A percentile compares a stretch with the other conserved stretches of the same genome.
Conservation (phyloP, 2,113 vertebrate species). For the Lichenostomus cassidix region DNA sequence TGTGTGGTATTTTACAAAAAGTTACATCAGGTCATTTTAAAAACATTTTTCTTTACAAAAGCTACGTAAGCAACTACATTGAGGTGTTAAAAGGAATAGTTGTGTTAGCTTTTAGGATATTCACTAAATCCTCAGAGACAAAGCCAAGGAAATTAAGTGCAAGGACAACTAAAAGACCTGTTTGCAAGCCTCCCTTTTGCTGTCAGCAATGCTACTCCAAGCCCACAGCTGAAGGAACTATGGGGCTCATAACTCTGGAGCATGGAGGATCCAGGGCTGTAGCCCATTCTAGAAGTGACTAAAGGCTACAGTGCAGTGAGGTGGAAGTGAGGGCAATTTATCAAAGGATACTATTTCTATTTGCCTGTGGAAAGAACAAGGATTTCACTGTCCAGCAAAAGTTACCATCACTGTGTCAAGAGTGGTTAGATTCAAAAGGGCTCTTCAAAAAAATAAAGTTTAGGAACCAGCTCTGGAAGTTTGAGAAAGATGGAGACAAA, state of each 20-base stretch:
- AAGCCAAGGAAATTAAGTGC: not conserved
- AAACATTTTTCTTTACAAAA: conserved; percentile 55
- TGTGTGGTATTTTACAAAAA: conserved; percentile 43
- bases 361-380: not conserved
- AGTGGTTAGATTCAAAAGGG: not conserved
- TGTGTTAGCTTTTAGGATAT: not conserved
- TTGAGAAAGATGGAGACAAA: not conserved
- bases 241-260: rapidly evolving
- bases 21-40: not conserved
- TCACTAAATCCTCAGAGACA: not conserved
- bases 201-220: not conserved
- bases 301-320: not conserved
- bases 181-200: not conserved
- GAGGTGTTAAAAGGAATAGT: not conserved
- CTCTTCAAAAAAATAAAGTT: not conserved
- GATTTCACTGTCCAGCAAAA: not conserved
- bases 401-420: not conserved
- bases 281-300: rapidly evolving
- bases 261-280: rapidly evolving
- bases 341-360: not conserved
- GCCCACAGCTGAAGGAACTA: not conserved
- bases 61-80: not conserved
- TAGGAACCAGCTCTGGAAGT: not conserved
- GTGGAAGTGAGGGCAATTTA: not conserved
- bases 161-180: not conserved